These are phyloP conservation scores for Pseudochaenichthys georgianus DNA, from an alignment of 2,797 vertebrate species.

Conservation along the genomic window DNA sequence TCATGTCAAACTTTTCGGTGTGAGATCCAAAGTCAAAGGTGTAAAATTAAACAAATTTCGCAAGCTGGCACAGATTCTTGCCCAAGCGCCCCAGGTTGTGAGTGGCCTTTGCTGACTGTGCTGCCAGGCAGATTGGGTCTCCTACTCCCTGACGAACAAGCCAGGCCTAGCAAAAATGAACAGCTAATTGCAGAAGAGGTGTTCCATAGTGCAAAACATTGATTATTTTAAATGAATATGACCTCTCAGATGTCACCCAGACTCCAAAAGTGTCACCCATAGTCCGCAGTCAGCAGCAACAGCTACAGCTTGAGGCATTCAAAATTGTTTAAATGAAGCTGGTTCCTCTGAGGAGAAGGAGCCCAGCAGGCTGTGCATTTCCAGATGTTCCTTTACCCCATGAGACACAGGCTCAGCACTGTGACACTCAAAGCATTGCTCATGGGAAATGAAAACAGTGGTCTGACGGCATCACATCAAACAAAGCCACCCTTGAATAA, in stretches of 20 bases:
- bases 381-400: slow-evolving; percentile 52
- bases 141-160: slow-evolving; percentile 24
- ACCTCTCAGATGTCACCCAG: slow-evolving; percentile 2
- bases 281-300: neutral
- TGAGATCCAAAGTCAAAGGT: slow-evolving; percentile 4
- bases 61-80: slow-evolving; percentile 16
- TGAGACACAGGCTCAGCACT: slow-evolving; percentile 28
- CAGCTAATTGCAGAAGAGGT: slow-evolving; percentile 4
- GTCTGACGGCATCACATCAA: slow-evolving; percentile 49
- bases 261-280: neutral
- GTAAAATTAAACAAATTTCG: slow-evolving; percentile 18
- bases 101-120: slow-evolving; percentile 27
- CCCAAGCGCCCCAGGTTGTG: slow-evolving; percentile 28
- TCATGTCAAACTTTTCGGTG: slow-evolving; percentile 16
- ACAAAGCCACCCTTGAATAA: slow-evolving; percentile 41
- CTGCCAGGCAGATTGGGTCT: slow-evolving; percentile 23
- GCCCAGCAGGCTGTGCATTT: slow-evolving; percentile 41
- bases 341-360: slow-evolving; percentile 36
- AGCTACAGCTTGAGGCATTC: slow-evolving; percentile 27
- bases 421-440: slow-evolving; percentile 41
- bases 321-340: slow-evolving; percentile 31
- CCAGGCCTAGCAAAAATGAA: slow-evolving; percentile 26
- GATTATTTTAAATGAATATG: neutral
- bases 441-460: slow-evolving; percentile 50
- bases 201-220: neutral